Conservation (phyloP, 1,140 invertebrate species). For the Coelopa frigida region DNA sequence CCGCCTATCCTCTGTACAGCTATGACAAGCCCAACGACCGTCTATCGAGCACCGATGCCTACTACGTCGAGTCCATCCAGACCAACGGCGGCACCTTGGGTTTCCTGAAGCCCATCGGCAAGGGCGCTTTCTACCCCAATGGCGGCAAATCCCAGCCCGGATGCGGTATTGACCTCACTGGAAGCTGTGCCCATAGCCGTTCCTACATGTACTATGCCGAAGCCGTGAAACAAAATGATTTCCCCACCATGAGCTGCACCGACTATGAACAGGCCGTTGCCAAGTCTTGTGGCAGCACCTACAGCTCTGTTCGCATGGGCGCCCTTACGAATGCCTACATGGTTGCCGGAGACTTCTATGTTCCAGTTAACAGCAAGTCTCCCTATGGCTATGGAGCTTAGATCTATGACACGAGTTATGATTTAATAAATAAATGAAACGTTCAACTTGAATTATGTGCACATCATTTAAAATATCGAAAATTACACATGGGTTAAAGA, state of each 20-base stretch:
- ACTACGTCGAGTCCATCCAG: slow-evolving; percentile 48
- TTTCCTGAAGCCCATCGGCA: slow-evolving; percentile 45
- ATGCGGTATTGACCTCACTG: slow-evolving; percentile 43
- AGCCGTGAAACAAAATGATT: slow-evolving; percentile 18
- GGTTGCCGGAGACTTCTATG: slow-evolving; percentile 18
- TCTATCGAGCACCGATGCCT: slow-evolving; percentile 43
- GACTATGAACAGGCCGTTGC: slow-evolving; percentile 15
- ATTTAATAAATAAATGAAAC: too few relatives aligned
- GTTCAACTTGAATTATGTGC: too few relatives aligned
- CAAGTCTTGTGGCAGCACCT: slow-evolving; percentile 17
- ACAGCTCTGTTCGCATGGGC: slow-evolving; percentile 24
- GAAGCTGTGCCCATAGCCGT: slow-evolving; percentile 36
- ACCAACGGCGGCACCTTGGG: slow-evolving; percentile 50
- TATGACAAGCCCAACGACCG: slow-evolving; percentile 26
- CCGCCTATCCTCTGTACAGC: slow-evolving; percentile 44
- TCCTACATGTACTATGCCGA: slow-evolving; percentile 29
- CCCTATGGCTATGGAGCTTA: slow-evolving; percentile 18
- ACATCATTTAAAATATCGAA: too few relatives aligned
- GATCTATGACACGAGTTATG: background rate
- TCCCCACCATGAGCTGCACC: slow-evolving; percentile 14
- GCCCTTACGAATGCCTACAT: slow-evolving; percentile 11
- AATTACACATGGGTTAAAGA: too few relatives aligned
- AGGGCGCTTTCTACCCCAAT: slow-evolving; percentile 52
- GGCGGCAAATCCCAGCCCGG: slow-evolving; percentile 50
- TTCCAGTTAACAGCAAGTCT: slow-evolving; percentile 17